These are phyloP conservation scores for Aythya baeri DNA, from an alignment of 2,113 vertebrate genomes.

Conservation along the genomic window DNA sequence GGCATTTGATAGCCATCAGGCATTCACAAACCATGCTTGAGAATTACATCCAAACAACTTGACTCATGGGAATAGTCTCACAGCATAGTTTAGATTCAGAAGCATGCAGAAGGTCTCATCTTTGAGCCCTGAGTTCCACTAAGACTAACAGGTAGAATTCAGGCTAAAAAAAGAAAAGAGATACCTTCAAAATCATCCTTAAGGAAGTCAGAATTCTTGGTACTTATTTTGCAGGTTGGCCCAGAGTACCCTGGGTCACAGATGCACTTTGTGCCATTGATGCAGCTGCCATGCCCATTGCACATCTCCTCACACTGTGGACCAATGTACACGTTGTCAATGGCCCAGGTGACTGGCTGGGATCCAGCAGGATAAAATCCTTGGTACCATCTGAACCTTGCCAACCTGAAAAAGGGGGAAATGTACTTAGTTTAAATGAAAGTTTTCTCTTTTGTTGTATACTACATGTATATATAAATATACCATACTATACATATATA, in stretches of 20 bases:
- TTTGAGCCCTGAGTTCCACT: neutral
- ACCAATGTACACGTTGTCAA: constrained; percentile 94
- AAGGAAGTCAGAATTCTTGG: constrained; percentile 93
- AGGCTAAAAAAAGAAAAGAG: neutral
- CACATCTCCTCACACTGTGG: constrained; percentile 98
- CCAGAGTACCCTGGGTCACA: constrained; percentile 93
- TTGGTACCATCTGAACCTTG: constrained; percentile 98
- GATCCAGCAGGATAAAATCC: constrained; percentile 89
- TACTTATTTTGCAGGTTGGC: constrained; percentile 88
- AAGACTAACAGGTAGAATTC: neutral
- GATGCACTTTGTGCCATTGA: constrained; percentile 88
- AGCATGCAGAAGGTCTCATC: neutral
- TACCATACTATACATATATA: neutral
- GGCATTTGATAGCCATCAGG: neutral
- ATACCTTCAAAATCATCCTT: constrained; percentile 99
- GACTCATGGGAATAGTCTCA: neutral
- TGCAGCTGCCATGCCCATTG: constrained; percentile 90
- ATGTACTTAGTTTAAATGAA: neutral
- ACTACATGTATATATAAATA: neutral
- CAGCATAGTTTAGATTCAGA: neutral
- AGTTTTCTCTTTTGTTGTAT: neutral
- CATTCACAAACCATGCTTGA: neutral
- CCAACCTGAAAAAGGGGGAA: constrained; percentile 79
- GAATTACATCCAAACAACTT: neutral
- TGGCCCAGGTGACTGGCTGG: constrained; percentile 93